A percentile compares a stretch with the other conserved stretches of the same genome.
These are phyloP conservation scores for Heterodera filipjevi DNA, from an alignment of 2,888 invertebrate species.

Conservation along the genomic window DNA sequence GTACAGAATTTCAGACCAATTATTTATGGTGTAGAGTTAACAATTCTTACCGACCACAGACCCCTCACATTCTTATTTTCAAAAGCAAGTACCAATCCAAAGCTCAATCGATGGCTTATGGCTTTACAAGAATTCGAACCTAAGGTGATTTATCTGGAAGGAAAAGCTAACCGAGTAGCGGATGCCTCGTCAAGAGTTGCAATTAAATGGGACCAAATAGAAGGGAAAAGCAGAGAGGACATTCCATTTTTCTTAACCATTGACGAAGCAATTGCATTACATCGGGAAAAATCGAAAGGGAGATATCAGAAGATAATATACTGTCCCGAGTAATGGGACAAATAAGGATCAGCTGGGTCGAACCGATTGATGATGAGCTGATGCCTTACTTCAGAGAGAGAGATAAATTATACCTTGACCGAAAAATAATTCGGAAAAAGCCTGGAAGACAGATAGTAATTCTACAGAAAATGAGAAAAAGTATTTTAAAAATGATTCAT, in stretches of 20 bases:
- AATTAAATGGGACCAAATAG: neutral
- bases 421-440: neutral
- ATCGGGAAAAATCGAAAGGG: neutral
- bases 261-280: neutral
- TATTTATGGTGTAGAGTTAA: neutral
- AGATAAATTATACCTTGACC: neutral
- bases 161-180: neutral
- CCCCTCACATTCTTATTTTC: conserved; percentile 5
- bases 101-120: neutral
- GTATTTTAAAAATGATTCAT: neutral
- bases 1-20: neutral
- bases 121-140: neutral
- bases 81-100: neutral
- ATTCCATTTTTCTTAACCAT: neutral
- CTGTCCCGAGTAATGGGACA: neutral
- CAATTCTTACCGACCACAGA: conserved; percentile 1
- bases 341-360: neutral
- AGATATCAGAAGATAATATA: neutral
- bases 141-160: neutral
- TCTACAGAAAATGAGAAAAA: neutral
- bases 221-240: neutral
- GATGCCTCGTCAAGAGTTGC: neutral
- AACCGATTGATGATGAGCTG: neutral
- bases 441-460: neutral
- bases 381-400: neutral